These are phyloP conservation scores for Centropyge bicolor DNA, from an alignment of 2,797 vertebrate species.

Conservation along the genomic window DNA sequence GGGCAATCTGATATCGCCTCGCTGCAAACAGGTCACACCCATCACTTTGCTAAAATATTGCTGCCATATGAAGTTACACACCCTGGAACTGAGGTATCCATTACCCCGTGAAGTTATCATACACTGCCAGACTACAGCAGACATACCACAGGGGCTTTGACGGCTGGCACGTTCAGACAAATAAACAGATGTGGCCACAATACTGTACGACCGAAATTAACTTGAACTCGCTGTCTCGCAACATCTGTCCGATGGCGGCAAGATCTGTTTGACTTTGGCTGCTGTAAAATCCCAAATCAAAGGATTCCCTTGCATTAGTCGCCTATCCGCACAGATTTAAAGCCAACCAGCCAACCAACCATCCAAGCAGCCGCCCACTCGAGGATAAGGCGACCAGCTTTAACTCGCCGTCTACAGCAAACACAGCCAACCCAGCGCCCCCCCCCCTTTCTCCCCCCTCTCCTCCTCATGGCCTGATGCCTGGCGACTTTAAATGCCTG, in stretches of 20 bases:
- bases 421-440: constrained; percentile 5
- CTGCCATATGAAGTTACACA: constrained; percentile 42
- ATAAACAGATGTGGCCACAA: constrained; percentile 56
- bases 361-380: constrained; percentile 50
- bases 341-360: constrained; percentile 48
- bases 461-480: constrained; percentile 24
- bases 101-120: constrained; percentile 16
- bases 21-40: constrained; percentile 41
- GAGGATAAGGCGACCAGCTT: constrained; percentile 49
- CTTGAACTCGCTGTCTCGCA: constrained; percentile 59
- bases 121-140: neutral
- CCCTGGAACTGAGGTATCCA: constrained; percentile 1
- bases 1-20: constrained; percentile 57
- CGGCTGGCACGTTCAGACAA: constrained; percentile 12
- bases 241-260: constrained; percentile 67
- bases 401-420: constrained; percentile 35
- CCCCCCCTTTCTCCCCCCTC: neutral
- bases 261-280: constrained; percentile 58
- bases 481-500: constrained; percentile 48
- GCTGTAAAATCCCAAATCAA: constrained; percentile 73
- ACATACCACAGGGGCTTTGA: neutral
- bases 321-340: constrained; percentile 61
- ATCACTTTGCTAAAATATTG: constrained; percentile 45
- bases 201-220: constrained; percentile 54
- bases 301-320: constrained; percentile 73